Conservation (phyloP, 2,113 vertebrate species). For the Hemibagrus wyckioides region DNA sequence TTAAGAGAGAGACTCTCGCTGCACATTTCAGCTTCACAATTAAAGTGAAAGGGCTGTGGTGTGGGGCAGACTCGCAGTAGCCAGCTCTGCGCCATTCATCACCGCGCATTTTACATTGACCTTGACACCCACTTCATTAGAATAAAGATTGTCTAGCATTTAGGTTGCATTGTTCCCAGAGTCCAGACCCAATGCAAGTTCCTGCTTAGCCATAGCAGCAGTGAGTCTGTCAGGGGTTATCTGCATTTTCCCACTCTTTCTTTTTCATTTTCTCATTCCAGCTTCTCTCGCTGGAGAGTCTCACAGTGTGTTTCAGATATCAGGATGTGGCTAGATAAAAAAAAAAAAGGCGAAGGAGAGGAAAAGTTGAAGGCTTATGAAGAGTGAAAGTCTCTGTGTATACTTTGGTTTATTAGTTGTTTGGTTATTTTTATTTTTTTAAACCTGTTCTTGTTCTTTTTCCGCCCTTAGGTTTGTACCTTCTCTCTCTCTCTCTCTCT, state of each 20-base stretch:
- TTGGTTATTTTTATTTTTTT: background rate
- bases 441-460: slow-evolving; percentile 1
- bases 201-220: slow-evolving; percentile 84
- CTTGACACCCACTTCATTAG: slow-evolving; percentile 98
- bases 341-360: background rate
- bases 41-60: slow-evolving; percentile 85
- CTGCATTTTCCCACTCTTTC: slow-evolving; percentile 87
- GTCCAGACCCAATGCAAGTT: slow-evolving; percentile 89
- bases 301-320: background rate
- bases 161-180: slow-evolving; percentile 92
- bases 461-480: slow-evolving; percentile 17
- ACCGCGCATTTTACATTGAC: slow-evolving; percentile 90
- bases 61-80: slow-evolving; percentile 81
- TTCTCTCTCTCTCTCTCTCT: slow-evolving; percentile 13
- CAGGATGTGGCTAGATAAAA: background rate
- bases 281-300: slow-evolving; percentile 71
- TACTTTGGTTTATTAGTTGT: background rate
- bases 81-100: slow-evolving; percentile 88
- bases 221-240: slow-evolving; percentile 87
- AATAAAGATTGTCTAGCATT: slow-evolving; percentile 99
- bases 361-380: background rate
- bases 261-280: slow-evolving; percentile 88
- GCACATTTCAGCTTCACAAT: slow-evolving; percentile 82
- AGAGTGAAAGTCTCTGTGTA: slow-evolving; percentile 1
- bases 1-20: slow-evolving; percentile 47